Percentiles rank a stretch among this genome's conserved stretches.
Conservation (phyloP, 2,888 invertebrate genomes). For the Calameuta filiformis region DNA sequence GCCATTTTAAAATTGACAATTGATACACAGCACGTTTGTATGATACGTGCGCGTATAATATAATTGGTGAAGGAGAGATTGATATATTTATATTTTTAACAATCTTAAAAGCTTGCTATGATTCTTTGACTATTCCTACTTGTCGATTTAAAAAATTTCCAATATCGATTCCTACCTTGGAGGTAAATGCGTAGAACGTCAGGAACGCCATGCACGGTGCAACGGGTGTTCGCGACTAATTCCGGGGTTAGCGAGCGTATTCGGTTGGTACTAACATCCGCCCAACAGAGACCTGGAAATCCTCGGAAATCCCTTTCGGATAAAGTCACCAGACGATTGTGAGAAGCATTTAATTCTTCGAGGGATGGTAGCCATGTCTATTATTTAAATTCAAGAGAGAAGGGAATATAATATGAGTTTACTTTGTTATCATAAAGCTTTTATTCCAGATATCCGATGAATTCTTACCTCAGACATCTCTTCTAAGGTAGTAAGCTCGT, state of each 20-base stretch:
- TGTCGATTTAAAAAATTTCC: not conserved
- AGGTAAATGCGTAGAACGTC: conserved; percentile 81
- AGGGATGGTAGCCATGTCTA: conserved; percentile 83
- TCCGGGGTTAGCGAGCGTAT: conserved; percentile 80
- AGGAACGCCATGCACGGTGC: conserved; percentile 83
- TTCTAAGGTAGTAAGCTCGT: conserved; percentile 80
- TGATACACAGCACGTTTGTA: too few relatives aligned
- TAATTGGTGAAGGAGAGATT: too few relatives aligned
- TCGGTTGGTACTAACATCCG: conserved; percentile 82
- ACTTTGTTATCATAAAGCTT: conserved; percentile 5
- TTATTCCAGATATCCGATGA: conserved; percentile 34
- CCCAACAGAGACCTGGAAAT: conserved; percentile 82
- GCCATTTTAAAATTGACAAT: not conserved
- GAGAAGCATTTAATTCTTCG: conserved; percentile 80
- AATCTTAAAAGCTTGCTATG: conserved; percentile 7
- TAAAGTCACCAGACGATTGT: conserved; percentile 77
- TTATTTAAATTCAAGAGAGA: not conserved
- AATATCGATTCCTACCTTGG: conserved; percentile 72
- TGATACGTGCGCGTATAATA: too few relatives aligned
- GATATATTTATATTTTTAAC: not conserved
- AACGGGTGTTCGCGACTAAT: conserved; percentile 82
- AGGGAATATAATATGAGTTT: not conserved
- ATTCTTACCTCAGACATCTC: conserved; percentile 82
- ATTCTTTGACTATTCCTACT: not conserved
- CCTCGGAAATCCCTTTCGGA: conserved; percentile 87